Evolutionary conservation across 30 jellyfish, hydroid and myxozoan species (phyloP).

Genomic region (Turritopsis dohrnii): DNA sequence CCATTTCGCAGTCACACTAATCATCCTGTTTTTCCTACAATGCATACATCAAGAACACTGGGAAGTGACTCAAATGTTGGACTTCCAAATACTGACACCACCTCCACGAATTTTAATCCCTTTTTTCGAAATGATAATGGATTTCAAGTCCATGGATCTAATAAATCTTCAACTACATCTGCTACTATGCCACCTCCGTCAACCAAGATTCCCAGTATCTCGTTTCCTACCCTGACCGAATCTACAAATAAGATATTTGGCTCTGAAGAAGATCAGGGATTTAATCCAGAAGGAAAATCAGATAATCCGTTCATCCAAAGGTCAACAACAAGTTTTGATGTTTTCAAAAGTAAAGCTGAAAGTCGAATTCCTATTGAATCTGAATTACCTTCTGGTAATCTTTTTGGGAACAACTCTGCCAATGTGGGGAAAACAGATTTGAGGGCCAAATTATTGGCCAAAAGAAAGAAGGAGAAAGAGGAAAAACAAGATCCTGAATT

Average conservation of each 20-base stretch:
- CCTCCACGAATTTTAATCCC: no score
- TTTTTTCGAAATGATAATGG: no score
- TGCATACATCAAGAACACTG: no score
- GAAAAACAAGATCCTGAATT: slow-evolving; percentile 7
- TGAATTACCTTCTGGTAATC: not conserved
- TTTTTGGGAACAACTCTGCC: not conserved
- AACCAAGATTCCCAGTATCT: not conserved
- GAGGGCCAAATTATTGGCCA: slow-evolving; percentile 3
- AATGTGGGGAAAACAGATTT: not conserved
- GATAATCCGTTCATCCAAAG: not conserved
- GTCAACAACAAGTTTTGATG: not conserved
- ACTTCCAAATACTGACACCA: no score
- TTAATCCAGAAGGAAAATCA: not conserved
- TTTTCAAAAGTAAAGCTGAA: not conserved
- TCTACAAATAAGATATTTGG: not conserved
- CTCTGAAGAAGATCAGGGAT: not conserved
- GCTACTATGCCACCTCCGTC: not conserved
- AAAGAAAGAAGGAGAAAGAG: not conserved
- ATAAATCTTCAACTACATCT: no score
- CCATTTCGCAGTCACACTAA: not conserved
- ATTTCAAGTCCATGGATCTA: no score
- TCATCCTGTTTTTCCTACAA: no score
- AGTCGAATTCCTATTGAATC: not conserved
- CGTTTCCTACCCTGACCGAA: not conserved
- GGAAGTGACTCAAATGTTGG: no score